Conservation (phyloP, 1,140 invertebrate genomes). For the Prorops nasuta region DNA sequence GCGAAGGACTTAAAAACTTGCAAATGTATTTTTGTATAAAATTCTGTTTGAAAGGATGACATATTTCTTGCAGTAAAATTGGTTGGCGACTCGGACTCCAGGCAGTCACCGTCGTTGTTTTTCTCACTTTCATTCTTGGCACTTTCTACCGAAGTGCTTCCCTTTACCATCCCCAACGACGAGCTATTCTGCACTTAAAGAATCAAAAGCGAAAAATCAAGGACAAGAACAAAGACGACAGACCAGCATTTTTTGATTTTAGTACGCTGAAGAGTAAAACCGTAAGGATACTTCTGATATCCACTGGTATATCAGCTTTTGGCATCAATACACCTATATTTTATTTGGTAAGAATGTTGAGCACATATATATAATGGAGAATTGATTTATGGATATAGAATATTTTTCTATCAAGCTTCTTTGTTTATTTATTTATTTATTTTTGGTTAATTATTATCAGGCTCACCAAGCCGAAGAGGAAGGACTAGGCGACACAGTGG, state of each 20-base stretch:
- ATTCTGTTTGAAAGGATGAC: neutral
- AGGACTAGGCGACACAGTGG: constrained; percentile 67
- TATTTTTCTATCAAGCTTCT: too few relatives aligned
- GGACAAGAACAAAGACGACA: constrained; percentile 75
- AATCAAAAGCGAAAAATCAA: constrained; percentile 85
- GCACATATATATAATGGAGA: too few relatives aligned
- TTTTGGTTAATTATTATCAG: too few relatives aligned
- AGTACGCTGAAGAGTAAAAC: constrained; percentile 80
- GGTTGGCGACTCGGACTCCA: constrained; percentile 87
- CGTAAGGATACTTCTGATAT: constrained; percentile 78
- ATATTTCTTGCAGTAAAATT: constrained; percentile 65
- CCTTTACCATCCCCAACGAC: constrained; percentile 83
- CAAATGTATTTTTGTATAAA: too few relatives aligned
- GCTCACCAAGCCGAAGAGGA: constrained; percentile 75
- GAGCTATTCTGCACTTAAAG: constrained; percentile 87
- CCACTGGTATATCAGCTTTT: constrained; percentile 74
- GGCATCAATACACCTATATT: constrained; percentile 87
- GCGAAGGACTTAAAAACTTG: too few relatives aligned
- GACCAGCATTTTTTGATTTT: constrained; percentile 83
- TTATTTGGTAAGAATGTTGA: constrained; percentile 64
- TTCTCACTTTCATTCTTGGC: constrained; percentile 82
- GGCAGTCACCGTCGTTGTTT: constrained; percentile 79
- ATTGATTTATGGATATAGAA: too few relatives aligned
- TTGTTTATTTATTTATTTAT: too few relatives aligned
- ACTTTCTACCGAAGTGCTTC: constrained; percentile 88